A percentile compares a stretch with the other conserved stretches of the same genome.
These are phyloP conservation scores for Hypanus sabinus DNA, from an alignment of 2,113 vertebrate genomes.

Conservation along the genomic window DNA sequence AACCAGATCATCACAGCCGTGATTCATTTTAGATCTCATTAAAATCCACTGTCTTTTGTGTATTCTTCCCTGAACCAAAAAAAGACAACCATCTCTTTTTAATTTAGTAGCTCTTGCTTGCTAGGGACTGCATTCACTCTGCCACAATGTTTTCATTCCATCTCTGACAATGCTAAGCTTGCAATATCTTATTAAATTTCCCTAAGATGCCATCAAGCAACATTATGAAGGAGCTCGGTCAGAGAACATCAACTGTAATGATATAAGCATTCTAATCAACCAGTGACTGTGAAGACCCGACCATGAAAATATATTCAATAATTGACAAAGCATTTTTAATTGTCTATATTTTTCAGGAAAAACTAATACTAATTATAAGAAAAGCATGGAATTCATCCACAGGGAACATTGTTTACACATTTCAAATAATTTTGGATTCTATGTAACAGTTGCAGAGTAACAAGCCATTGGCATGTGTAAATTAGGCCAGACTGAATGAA, in stretches of 20 bases:
- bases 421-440: background rate
- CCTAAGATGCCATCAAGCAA: background rate
- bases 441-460: background rate
- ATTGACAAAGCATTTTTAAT: constrained; percentile 8
- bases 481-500: background rate
- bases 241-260: background rate
- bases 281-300: background rate
- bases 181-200: constrained; percentile 18
- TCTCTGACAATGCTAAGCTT: background rate
- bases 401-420: background rate
- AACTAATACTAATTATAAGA: background rate
- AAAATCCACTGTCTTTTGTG: constrained; percentile 12
- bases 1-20: background rate
- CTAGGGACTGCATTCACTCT: background rate
- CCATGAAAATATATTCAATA: background rate
- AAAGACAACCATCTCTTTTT: constrained; percentile 5
- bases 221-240: background rate
- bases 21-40: constrained; percentile 15
- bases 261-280: constrained; percentile 19
- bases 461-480: background rate
- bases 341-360: background rate
- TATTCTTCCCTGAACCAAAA: constrained; percentile 11
- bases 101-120: constrained; percentile 20
- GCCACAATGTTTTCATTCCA: background rate
- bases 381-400: background rate